phyloP scores from a whole-genome alignment of 2,113 vertebrate genomes.

The Chaetura pelagica region DNA sequence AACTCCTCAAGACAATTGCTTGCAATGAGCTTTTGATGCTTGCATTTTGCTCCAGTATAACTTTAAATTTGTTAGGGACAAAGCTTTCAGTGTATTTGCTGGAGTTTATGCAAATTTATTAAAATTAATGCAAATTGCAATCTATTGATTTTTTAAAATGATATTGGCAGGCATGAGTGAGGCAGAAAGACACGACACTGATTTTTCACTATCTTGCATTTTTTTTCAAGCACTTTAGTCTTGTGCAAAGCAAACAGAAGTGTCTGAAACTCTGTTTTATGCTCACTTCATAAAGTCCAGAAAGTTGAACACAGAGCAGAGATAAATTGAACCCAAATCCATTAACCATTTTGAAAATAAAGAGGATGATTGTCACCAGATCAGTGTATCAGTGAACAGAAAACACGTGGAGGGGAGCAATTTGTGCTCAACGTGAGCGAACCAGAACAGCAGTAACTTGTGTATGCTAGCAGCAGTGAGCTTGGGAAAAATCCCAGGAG shows the following conservation, averaged over 20 bases:
- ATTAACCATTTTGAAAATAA: background rate
- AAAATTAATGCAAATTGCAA: constrained; percentile 74
- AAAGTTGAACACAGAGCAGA: background rate
- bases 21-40: background rate
- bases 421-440: background rate
- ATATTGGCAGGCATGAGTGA: constrained; percentile 64
- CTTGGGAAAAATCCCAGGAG: background rate
- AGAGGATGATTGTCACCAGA: constrained; percentile 2
- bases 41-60: constrained; percentile 12
- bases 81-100: constrained; percentile 46
- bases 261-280: background rate
- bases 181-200: constrained; percentile 35
- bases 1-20: background rate
- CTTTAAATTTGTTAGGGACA: constrained; percentile 36
- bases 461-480: background rate
- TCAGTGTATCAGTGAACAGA: background rate
- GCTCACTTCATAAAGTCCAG: background rate
- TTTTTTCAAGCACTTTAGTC: constrained; percentile 39
- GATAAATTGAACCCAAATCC: background rate
- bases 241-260: constrained; percentile 9
- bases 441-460: background rate
- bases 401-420: background rate
- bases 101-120: constrained; percentile 66
- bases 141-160: constrained; percentile 68
- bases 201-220: constrained; percentile 59